phyloP scores from a whole-genome alignment of 2,113 vertebrate species.

The Myocastor coypus region DNA sequence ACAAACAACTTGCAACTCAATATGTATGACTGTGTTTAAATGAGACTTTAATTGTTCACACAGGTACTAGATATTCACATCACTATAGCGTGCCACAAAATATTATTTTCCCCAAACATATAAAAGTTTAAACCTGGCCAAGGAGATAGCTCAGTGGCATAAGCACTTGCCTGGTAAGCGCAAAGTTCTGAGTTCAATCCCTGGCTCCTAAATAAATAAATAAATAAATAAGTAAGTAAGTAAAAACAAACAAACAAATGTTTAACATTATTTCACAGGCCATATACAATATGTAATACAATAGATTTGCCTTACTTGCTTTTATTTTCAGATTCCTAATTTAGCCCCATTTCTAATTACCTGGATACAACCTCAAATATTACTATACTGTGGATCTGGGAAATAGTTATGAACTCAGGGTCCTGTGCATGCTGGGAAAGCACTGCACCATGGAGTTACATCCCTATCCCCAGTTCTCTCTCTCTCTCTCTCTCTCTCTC shows the following conservation, averaged over 20 bases:
- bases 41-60: background rate
- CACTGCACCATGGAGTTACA: too few relatives aligned
- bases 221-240: too few relatives aligned
- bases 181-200: too few relatives aligned
- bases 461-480: too few relatives aligned
- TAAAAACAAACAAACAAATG: too few relatives aligned
- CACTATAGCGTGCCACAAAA: background rate
- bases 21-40: background rate
- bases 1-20: rapidly evolving
- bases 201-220: too few relatives aligned
- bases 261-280: background rate
- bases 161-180: too few relatives aligned
- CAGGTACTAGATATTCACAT: background rate
- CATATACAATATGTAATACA: background rate
- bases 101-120: background rate
- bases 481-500: too few relatives aligned
- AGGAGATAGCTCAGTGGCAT: too few relatives aligned
- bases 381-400: background rate
- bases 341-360: background rate
- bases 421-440: too few relatives aligned
- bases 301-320: too few relatives aligned
- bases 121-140: background rate
- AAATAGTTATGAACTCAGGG: background rate
- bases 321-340: background rate
- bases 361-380: background rate